Percentiles rank a stretch among this genome's conserved stretches.
phyloP scores from a whole-genome alignment of 2,888 invertebrate species.

The Teinopalpus imperialis region DNA sequence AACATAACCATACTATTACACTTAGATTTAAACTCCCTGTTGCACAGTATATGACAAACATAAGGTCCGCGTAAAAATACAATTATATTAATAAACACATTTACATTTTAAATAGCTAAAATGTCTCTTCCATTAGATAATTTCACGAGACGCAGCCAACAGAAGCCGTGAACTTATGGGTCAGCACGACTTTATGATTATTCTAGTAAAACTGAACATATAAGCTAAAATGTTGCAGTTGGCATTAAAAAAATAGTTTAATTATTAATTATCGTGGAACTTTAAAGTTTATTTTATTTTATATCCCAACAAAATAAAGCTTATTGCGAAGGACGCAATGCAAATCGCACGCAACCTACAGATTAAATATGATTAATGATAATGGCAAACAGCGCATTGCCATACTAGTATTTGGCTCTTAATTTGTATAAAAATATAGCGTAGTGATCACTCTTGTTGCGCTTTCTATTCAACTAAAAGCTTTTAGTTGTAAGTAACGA shows the following conservation, averaged over 20 bases:
- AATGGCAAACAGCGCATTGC: not conserved
- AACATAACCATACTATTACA: conserved; percentile 49
- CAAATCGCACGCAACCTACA: conserved; percentile 54
- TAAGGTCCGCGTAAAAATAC: conserved; percentile 29
- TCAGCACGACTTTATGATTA: conserved; percentile 53
- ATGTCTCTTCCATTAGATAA: conserved; percentile 65
- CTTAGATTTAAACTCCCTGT: conserved; percentile 30
- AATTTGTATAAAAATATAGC: not conserved
- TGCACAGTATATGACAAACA: conserved; percentile 13
- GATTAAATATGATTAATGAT: conserved; percentile 40
- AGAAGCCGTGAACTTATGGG: conserved; percentile 68
- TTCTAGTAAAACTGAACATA: conserved; percentile 32
- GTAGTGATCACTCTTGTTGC: too few species aligned
- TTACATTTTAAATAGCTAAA: conserved; percentile 46
- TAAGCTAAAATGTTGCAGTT: conserved; percentile 32
- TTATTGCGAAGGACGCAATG: conserved; percentile 62
- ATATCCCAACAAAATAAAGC: conserved; percentile 27
- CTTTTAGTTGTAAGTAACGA: too few species aligned
- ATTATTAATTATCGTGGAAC: conserved; percentile 6
- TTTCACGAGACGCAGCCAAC: conserved; percentile 61
- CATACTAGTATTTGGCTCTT: not conserved
- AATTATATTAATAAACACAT: conserved; percentile 35
- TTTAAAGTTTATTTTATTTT: conserved; percentile 21
- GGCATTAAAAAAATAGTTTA: not conserved
- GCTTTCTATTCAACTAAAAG: too few species aligned